These are phyloP conservation scores for Drosophila robusta DNA, from an alignment of 2,888 invertebrate genomes.

Conservation along the genomic window DNA sequence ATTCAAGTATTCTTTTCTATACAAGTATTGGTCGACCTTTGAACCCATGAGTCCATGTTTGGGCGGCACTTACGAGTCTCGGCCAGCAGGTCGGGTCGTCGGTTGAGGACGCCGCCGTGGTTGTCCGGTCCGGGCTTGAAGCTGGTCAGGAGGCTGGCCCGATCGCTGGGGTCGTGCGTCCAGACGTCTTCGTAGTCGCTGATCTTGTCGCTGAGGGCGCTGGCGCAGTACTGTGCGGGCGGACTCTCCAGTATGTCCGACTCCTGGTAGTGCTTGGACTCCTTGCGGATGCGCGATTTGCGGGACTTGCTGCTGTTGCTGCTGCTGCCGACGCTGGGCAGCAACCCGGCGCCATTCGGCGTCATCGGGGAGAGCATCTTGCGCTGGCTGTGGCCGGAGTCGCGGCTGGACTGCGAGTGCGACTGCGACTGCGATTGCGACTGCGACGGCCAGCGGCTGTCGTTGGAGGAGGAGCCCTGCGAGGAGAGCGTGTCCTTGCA, in stretches of 20 bases:
- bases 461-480: conserved; percentile 86
- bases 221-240: conserved; percentile 93
- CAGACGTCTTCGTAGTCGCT: conserved; percentile 98
- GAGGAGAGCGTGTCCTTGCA: conserved; percentile 88
- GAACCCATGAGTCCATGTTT: too few species aligned
- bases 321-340: conserved; percentile 74
- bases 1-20: too few species aligned
- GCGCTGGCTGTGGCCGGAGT: conserved; percentile 86
- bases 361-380: conserved; percentile 85
- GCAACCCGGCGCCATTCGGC: conserved; percentile 84
- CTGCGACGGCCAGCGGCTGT: conserved; percentile 84
- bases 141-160: conserved; percentile 86
- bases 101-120: conserved; percentile 69
- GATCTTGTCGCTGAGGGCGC: conserved; percentile 95
- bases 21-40: too few species aligned
- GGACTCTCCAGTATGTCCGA: conserved; percentile 94
- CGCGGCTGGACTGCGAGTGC: conserved; percentile 86
- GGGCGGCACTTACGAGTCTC: conserved; percentile 85
- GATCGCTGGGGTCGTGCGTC: conserved; percentile 88
- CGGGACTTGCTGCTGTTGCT: conserved; percentile 83
- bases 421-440: conserved; percentile 81
- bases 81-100: conserved; percentile 87
- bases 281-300: conserved; percentile 87
- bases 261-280: conserved; percentile 90
- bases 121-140: conserved; percentile 81